A percentile compares a stretch with the other conserved stretches of the same genome.
Conservation (phyloP, 2,888 invertebrate species). For the Agapostemon virescens region DNA sequence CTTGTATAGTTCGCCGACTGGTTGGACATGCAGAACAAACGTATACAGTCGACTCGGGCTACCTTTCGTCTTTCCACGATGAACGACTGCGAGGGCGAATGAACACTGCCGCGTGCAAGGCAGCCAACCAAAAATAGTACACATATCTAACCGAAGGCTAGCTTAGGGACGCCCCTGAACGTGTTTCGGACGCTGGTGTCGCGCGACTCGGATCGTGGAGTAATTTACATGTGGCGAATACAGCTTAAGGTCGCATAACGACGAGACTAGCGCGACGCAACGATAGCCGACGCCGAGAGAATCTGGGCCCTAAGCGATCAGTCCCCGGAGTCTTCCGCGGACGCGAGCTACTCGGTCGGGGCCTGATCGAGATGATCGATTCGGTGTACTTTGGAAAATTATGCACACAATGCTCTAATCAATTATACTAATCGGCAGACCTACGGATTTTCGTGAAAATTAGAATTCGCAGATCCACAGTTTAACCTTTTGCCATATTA, state of each 20-base stretch:
- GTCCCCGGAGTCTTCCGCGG: not conserved
- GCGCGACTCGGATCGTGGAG: slow-evolving; percentile 44
- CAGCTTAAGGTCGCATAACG: slow-evolving; percentile 63
- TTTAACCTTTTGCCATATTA: not conserved
- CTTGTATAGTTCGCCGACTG: slow-evolving; percentile 32
- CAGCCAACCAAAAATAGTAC: slow-evolving; percentile 65
- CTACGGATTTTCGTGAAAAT: not conserved
- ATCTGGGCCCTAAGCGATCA: slow-evolving; percentile 9
- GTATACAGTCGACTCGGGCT: slow-evolving; percentile 31
- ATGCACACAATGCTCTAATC: too few relatives aligned
- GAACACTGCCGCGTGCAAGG: slow-evolving; percentile 67
- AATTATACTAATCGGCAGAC: not conserved
- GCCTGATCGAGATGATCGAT: too few relatives aligned
- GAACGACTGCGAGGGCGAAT: slow-evolving; percentile 40
- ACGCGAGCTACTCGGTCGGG: not conserved
- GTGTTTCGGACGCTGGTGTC: slow-evolving; percentile 65
- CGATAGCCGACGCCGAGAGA: slow-evolving; percentile 54
- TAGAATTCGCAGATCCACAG: not conserved
- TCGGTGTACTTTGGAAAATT: not conserved
- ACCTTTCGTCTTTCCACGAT: slow-evolving; percentile 27
- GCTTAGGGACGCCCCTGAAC: slow-evolving; percentile 76
- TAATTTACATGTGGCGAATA: slow-evolving; percentile 59
- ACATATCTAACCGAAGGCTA: slow-evolving; percentile 61
- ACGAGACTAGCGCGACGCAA: slow-evolving; percentile 67
- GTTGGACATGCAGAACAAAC: slow-evolving; percentile 46